Percentiles rank a stretch among this genome's conserved stretches.
phyloP scores from a whole-genome alignment of 2,888 invertebrate genomes.

The Galerucella nymphaeae region DNA sequence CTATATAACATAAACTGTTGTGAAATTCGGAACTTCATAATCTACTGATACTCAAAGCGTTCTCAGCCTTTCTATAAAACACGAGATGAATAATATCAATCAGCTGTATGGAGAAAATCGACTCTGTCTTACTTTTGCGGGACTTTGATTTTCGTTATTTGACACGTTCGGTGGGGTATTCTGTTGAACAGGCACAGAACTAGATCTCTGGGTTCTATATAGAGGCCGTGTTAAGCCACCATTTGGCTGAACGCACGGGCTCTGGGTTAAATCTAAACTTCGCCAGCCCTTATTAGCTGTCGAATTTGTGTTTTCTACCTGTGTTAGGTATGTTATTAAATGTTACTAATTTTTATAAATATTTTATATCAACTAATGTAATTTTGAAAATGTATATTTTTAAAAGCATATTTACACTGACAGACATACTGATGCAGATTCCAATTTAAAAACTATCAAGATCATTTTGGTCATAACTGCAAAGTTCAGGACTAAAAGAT shows the following conservation, averaged over 20 bases:
- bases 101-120: slow-evolving; percentile 27
- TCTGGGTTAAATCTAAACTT: slow-evolving; percentile 66
- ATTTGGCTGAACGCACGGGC: slow-evolving; percentile 58
- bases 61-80: slow-evolving; percentile 25
- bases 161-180: slow-evolving; percentile 53
- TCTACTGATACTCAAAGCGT: slow-evolving; percentile 26
- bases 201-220: slow-evolving; percentile 73
- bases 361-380: slow-evolving; percentile 10
- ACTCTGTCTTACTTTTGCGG: slow-evolving; percentile 61
- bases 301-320: slow-evolving; percentile 59
- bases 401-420: slow-evolving; percentile 17
- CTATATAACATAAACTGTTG: neutral
- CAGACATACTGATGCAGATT: neutral
- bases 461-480: neutral
- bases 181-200: slow-evolving; percentile 70
- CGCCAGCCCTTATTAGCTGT: slow-evolving; percentile 67
- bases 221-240: slow-evolving; percentile 65
- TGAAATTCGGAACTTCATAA: slow-evolving; percentile 7
- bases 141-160: slow-evolving; percentile 57
- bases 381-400: slow-evolving; percentile 11
- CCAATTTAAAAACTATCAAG: neutral
- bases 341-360: slow-evolving; percentile 28
- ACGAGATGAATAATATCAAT: slow-evolving; percentile 38
- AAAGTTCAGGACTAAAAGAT: neutral
- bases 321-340: slow-evolving; percentile 51